Percentiles rank a stretch among this genome's conserved stretches.
phyloP scores from a whole-genome alignment of 2,888 invertebrate genomes.

The Sarcophaga rosellei region DNA sequence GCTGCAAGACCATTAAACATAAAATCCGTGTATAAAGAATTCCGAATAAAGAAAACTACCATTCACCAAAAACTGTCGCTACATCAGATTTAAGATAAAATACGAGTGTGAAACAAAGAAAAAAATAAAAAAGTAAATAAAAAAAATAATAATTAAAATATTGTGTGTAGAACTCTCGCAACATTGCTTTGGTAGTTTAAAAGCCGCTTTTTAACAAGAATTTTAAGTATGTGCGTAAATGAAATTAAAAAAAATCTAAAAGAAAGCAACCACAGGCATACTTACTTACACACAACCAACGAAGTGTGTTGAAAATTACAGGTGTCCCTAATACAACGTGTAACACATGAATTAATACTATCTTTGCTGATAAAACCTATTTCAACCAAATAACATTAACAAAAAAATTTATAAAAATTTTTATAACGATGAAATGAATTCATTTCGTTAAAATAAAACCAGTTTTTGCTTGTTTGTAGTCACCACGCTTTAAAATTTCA shows the following conservation, averaged over 20 bases:
- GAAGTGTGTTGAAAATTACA: neutral
- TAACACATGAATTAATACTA: neutral
- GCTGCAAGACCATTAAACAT: neutral
- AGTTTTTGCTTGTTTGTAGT: neutral
- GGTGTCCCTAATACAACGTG: neutral
- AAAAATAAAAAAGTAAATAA: neutral
- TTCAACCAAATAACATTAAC: neutral
- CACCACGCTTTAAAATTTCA: neutral
- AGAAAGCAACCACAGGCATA: neutral
- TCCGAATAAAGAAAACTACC: neutral
- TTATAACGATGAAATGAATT: neutral
- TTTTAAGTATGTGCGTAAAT: constrained; percentile 22
- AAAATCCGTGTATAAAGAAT: neutral
- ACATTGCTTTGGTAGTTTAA: constrained; percentile 3
- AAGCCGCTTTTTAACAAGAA: constrained; percentile 20
- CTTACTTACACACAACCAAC: neutral
- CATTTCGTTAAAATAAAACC: neutral
- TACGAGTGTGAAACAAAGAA: neutral
- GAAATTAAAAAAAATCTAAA: neutral
- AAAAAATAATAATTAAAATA: neutral
- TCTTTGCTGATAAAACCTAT: neutral
- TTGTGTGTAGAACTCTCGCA: neutral
- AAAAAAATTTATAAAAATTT: no score
- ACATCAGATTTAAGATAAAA: constrained; percentile 21
- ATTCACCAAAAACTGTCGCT: neutral